A percentile compares a stretch with the other conserved stretches of the same genome.
These are phyloP conservation scores for Caenorhabditis sp. DNA, from an alignment of 2,888 invertebrate species.

Conservation along the genomic window DNA sequence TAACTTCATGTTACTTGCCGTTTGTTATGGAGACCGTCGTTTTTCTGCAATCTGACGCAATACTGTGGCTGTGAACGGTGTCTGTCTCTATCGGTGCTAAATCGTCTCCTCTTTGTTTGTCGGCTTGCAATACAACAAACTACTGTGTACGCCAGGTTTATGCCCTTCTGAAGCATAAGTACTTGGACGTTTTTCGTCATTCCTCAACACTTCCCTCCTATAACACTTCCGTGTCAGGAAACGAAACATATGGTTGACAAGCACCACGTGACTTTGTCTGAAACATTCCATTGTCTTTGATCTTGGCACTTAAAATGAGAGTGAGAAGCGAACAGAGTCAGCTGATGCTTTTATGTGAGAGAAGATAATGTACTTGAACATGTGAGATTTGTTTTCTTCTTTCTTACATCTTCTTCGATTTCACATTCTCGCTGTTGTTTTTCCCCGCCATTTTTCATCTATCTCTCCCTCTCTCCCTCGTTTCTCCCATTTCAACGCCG, in stretches of 20 bases:
- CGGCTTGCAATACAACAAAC: conserved; percentile 10
- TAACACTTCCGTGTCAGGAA: conserved; percentile 36
- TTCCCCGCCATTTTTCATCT: not conserved
- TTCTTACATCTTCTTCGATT: not conserved
- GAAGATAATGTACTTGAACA: conserved; percentile 12
- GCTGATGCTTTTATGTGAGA: conserved; percentile 21
- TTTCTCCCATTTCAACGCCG: conserved; percentile 23
- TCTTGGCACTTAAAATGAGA: conserved; percentile 8
- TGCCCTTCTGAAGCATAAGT: conserved; percentile 12
- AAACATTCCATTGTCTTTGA: conserved; percentile 10
- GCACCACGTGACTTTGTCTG: conserved; percentile 23
- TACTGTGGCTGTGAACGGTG: conserved; percentile 37
- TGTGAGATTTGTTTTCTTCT: conserved; percentile 40
- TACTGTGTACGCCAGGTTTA: conserved; percentile 28
- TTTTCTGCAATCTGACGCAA: conserved; percentile 49
- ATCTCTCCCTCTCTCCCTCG: not conserved
- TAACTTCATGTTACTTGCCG: not conserved
- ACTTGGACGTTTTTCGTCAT: not conserved
- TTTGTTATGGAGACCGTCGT: conserved; percentile 2
- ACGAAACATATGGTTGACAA: not conserved
- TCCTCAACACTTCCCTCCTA: not conserved
- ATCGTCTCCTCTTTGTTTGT: conserved; percentile 25
- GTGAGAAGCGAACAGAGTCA: conserved; percentile 16
- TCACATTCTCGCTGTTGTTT: not conserved
- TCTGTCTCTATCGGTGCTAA: conserved; percentile 2